phyloP scores from a whole-genome alignment of 1,140 invertebrate species.

The Chlorops oryzae region DNA sequence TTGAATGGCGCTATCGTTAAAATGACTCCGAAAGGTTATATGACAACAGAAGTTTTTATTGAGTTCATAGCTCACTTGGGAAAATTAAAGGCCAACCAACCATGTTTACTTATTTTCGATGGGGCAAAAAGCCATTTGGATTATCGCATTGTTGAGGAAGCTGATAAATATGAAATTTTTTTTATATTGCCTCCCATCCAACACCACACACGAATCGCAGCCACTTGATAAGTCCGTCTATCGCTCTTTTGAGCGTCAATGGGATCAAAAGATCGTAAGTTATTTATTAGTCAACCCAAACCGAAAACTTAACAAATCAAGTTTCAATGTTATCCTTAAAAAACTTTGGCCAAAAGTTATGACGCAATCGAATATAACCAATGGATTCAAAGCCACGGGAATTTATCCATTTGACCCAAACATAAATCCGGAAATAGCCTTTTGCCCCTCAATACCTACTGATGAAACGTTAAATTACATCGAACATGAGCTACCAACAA shows the following conservation, averaged over 20 bases:
- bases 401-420: too few species aligned
- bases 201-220: slow-evolving; percentile 46
- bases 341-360: not conserved
- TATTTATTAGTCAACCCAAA: not conserved
- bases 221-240: slow-evolving; percentile 42
- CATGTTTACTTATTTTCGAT: slow-evolving; percentile 31
- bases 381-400: too few species aligned
- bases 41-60: too few species aligned
- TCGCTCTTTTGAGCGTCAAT: slow-evolving; percentile 37
- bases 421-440: too few species aligned
- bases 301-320: not conserved
- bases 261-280: slow-evolving; percentile 37
- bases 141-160: too few species aligned
- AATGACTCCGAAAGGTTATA: too few species aligned
- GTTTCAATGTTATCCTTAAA: not conserved
- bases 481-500: too few species aligned
- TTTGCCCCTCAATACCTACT: too few species aligned
- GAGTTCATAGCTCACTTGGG: too few species aligned
- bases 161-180: not conserved
- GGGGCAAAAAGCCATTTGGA: not conserved
- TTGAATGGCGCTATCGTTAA: too few species aligned
- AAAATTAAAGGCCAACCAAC: slow-evolving; percentile 27
- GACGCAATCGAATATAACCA: not conserved
- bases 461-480: too few species aligned
- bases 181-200: slow-evolving; percentile 42